Evolutionary conservation across 2,113 vertebrate genomes (phyloP).

Genomic region (Ceyx melanurus): DNA sequence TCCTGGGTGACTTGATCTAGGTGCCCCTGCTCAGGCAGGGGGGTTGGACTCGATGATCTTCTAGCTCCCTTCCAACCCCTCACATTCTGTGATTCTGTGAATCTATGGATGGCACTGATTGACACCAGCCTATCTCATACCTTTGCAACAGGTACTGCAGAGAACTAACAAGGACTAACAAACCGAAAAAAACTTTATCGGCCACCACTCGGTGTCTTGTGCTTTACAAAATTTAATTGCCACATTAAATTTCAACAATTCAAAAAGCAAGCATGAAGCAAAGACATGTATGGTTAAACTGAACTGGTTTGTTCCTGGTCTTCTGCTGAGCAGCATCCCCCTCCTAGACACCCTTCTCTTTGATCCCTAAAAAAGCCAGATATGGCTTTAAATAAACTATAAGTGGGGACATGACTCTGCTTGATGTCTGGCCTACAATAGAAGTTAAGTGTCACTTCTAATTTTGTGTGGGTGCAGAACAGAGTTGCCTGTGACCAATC

Average conservation of each 20-base stretch:
- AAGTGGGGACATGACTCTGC: not conserved
- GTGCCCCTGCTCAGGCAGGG: no score
- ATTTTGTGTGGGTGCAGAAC: constrained; percentile 65
- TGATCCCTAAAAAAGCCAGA: constrained; percentile 55
- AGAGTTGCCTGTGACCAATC: constrained; percentile 65
- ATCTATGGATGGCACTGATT: not conserved
- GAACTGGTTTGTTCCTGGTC: not conserved
- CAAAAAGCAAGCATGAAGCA: not conserved
- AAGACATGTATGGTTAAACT: not conserved
- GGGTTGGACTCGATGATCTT: no score
- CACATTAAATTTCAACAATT: not conserved
- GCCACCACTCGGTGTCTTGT: not conserved
- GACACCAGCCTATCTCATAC: not conserved
- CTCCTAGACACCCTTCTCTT: not conserved
- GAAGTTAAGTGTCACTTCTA: constrained; percentile 59
- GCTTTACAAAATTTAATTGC: not conserved
- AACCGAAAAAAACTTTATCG: not conserved
- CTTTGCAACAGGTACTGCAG: not conserved
- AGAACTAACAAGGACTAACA: not conserved
- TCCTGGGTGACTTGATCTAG: no score
- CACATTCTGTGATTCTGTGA: no score
- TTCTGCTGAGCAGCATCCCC: not conserved
- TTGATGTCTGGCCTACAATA: constrained; percentile 56
- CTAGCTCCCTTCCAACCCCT: no score
- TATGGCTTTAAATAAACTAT: constrained; percentile 38